Conservation (phyloP, 1,140 invertebrate genomes). For the Heterodera schachtii region DNA sequence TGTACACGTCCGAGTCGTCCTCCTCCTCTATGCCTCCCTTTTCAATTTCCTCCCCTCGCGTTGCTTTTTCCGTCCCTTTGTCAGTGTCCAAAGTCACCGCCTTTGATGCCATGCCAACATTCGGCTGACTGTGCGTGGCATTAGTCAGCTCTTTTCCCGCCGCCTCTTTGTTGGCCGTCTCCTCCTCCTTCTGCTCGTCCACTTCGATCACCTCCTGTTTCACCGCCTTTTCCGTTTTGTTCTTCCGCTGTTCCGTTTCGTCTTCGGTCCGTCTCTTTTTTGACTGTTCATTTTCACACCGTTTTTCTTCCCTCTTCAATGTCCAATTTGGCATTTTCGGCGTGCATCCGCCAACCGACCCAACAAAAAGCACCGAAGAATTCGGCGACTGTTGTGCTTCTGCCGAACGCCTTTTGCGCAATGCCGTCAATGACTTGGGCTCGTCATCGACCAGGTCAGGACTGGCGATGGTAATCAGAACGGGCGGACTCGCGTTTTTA, state of each 20-base stretch:
- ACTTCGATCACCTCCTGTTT: neutral
- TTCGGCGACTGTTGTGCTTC: neutral
- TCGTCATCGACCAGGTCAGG: neutral
- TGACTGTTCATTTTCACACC: neutral
- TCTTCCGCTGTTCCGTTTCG: neutral
- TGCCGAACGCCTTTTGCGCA: neutral
- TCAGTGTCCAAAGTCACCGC: neutral
- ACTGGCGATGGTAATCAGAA: neutral
- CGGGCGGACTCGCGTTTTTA: neutral
- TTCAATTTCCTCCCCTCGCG: neutral
- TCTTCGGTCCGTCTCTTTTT: conserved; percentile 5
- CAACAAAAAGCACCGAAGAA: neutral
- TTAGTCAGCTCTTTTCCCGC: neutral
- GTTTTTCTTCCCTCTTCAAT: neutral
- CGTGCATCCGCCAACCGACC: neutral
- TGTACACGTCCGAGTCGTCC: neutral
- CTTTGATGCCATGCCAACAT: neutral
- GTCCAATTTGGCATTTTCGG: neutral
- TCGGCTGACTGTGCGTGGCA: too few relatives aligned
- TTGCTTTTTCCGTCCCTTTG: neutral
- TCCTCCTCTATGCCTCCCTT: neutral
- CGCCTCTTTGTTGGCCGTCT: neutral
- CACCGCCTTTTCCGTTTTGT: neutral
- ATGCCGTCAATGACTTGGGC: neutral
- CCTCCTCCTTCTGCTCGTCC: neutral